Evolutionary conservation across 2,797 vertebrate genomes (phyloP), one percentile per base, ranked within the genome.

Genomic region (Sebastes steindachneri): DNA sequence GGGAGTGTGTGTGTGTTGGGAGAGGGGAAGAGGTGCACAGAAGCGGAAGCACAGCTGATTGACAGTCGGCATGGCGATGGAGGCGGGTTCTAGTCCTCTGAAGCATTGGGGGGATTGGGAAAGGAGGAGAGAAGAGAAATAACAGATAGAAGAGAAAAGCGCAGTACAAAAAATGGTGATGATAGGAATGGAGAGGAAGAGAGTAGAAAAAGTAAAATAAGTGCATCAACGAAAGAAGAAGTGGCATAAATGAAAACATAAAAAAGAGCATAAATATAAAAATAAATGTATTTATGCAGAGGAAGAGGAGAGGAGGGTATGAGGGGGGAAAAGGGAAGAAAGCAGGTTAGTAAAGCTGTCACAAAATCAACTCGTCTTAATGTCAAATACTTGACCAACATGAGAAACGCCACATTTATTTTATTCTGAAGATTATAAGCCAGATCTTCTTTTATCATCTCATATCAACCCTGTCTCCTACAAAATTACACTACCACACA

Each of bases 61-160:
- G 87, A 89, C 91, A 92, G 90, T 90, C 82, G 74, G 79, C 88
- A 84, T 89, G 89, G 85, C 68, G 83, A 89, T 76, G 88, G 82
- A 93, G 87, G 89, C 68, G 48, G 90, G 90, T 28, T 94, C 92
- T 95, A 95, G 90, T 94, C 93, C 92, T 95, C 94, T 95, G 94
- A 94, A 91, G 91, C 80, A 9, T 77, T 41, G 37, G 37, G 37
- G 82, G 66, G 75, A 84, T 83, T 23, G 28, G 71, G 45, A 45
- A 51, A 9, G 68, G 37, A 70, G 66, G 45, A 67, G 35, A 69
- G n/a, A 74, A 62, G 33, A 28, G 21, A 45, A 54, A 78, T 8
- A 60, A 75, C 2, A 10, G n/a, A 12, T 25, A 57, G 26, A 67
- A n/a, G 28, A 25, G 51, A 37, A 0, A 53, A 4, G 5, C n/a